Percentiles rank a stretch among this genome's conserved stretches.
phyloP scores from a whole-genome alignment of 2,113 vertebrate genomes.

The Sorex fumeus region DNA sequence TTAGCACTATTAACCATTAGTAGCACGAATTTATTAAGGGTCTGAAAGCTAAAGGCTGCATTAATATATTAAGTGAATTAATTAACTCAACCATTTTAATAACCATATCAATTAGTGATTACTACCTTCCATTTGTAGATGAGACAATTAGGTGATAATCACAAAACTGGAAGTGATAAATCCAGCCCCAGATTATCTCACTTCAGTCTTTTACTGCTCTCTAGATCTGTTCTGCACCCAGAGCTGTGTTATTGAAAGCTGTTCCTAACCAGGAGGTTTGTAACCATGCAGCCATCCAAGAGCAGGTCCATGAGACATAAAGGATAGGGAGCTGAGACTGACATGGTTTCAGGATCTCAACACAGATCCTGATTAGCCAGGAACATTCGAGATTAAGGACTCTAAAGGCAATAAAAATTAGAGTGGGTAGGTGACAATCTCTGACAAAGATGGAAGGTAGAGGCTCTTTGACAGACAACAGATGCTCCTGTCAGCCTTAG shows the following conservation, averaged over 20 bases:
- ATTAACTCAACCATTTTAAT: not conserved
- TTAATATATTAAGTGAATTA: not conserved
- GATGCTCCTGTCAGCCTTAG: not conserved
- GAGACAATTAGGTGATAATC: conserved; percentile 22
- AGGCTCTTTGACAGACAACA: not conserved
- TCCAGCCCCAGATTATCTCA: not conserved
- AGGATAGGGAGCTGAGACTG: not conserved
- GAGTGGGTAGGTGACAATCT: not conserved
- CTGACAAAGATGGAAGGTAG: not conserved
- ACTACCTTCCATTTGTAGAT: not conserved
- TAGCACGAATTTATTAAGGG: not conserved
- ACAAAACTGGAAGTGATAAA: not conserved
- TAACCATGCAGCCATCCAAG: not conserved
- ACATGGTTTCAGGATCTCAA: not conserved
- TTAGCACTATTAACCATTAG: not conserved
- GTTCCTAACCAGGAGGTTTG: not conserved
- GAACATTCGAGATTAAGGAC: not conserved
- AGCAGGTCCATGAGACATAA: not conserved
- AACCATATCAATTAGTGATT: not conserved
- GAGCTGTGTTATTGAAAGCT: not conserved
- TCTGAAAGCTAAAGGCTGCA: not conserved
- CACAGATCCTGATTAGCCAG: not conserved
- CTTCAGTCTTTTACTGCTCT: not conserved
- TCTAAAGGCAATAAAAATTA: not conserved
- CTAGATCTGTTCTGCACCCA: not conserved